These are phyloP conservation scores for Rhopalosiphum padi DNA, from an alignment of 1,140 invertebrate genomes.

Conservation along the genomic window DNA sequence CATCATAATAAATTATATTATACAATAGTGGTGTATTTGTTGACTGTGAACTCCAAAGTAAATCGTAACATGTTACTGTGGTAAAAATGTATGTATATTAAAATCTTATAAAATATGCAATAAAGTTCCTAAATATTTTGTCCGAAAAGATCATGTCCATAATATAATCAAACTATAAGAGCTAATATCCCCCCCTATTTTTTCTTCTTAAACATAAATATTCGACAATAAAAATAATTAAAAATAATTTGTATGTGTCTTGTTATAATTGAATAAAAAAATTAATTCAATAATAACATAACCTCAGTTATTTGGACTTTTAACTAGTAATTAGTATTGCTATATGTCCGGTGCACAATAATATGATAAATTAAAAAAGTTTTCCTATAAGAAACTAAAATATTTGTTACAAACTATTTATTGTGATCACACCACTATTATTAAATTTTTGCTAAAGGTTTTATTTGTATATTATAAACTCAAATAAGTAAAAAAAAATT, in stretches of 20 bases:
- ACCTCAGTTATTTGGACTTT: not conserved
- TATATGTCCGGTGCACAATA: not conserved
- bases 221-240: too few species aligned
- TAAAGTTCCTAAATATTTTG: not conserved
- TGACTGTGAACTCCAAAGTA: not conserved
- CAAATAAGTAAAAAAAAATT: too few species aligned
- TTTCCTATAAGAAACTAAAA: not conserved
- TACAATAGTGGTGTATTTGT: not conserved
- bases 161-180: not conserved
- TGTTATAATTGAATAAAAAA: too few species aligned
- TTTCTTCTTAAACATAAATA: too few species aligned
- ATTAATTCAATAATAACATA: too few species aligned
- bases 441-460: too few species aligned
- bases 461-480: too few species aligned
- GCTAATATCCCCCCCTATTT: not conserved
- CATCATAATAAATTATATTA: not conserved
- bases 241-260: too few species aligned
- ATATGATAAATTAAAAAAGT: not conserved
- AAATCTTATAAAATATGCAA: not conserved
- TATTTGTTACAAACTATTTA: too few species aligned
- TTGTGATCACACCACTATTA: too few species aligned
- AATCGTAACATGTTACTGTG: too few species aligned
- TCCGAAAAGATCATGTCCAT: not conserved
- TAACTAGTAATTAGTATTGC: not conserved
- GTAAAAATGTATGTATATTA: not conserved